Evolutionary conservation across 2,113 vertebrate species (phyloP).

Genomic region (Pontoporia blainvillei): DNA sequence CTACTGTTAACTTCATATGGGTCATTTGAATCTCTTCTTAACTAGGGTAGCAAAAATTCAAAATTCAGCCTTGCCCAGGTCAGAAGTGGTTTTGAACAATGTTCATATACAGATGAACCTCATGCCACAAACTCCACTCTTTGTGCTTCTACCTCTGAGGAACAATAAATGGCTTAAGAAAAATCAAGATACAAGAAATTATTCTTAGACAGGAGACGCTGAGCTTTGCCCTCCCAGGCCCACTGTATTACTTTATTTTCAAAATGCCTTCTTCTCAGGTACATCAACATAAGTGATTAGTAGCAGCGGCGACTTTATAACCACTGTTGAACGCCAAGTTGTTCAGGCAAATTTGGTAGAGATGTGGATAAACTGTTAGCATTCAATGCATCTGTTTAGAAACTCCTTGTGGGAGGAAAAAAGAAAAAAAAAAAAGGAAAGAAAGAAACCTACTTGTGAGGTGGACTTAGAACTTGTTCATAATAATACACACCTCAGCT

Average conservation of each 20-base stretch:
- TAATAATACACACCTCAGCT: background rate
- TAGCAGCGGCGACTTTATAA: background rate
- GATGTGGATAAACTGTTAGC: background rate
- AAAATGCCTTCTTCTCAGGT: background rate
- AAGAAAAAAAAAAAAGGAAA: background rate
- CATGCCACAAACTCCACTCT: background rate
- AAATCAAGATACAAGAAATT: background rate
- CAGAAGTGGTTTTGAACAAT: background rate
- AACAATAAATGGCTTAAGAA: background rate
- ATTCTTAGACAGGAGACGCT: background rate
- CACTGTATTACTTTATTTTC: background rate
- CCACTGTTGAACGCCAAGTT: background rate
- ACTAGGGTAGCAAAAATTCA: background rate
- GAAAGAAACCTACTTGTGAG: background rate
- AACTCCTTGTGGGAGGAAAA: background rate
- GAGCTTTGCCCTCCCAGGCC: background rate
- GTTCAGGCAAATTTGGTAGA: background rate
- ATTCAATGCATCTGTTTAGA: background rate
- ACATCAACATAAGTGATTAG: background rate
- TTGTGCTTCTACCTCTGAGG: background rate
- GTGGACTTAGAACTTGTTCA: background rate
- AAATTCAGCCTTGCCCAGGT: background rate
- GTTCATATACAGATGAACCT: background rate
- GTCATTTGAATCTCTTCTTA: background rate
- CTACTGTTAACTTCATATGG: background rate